Evolutionary conservation across 2,797 vertebrate genomes (phyloP), one percentile per base, ranked within the genome.

Genomic region (Chelon auratus): DNA sequence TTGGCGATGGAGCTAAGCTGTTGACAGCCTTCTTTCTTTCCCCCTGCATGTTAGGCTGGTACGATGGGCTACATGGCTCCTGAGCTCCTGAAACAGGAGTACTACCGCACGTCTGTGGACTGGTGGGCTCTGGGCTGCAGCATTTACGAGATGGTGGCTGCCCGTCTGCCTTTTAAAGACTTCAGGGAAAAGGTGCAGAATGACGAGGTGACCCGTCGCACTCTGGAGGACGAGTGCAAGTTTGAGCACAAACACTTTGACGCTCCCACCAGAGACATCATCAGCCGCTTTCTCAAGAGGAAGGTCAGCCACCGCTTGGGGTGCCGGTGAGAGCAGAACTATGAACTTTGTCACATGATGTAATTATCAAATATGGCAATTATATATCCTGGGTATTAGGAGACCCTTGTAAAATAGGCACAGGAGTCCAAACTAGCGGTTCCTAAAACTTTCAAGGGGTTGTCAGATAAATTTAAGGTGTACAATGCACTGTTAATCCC

Each of bases 81-180:
- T 13, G 93, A 94, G 87, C 83, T 94, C 4, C 86, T 94, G 72
- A 92, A 40, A 66, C 95, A 97, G 47, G 94, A 94, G 53, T 83
- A 81, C n/a, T 98, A 98, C 86, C 78, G 86, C 75, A 96, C 89
- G 2, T 94, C 96, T 0, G 96, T 96, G 91, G 97, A 97, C 93
- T 99, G 97, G 97, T 98, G 97, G 93, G 92, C 96, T 6, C 92
- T 97, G 90, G 97, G 97, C 24, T 98, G 96, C 86, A 96, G 94
- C 73, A 94, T 98, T 80, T 97, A 96, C 52, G 96, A 98, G 91
- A 97, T 97, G 96, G 82, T 98, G 75, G 95, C 96, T 2, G 96
- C 93, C 45, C 91, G 95, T 74, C 92, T 97, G 52, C 97, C 97
- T 3, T 98, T 97, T 71, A 96, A 93, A 91, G 93, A 96, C 90